These are phyloP conservation scores for Acromyrmex charruanus DNA, from an alignment of 1,140 invertebrate species.

Conservation along the genomic window DNA sequence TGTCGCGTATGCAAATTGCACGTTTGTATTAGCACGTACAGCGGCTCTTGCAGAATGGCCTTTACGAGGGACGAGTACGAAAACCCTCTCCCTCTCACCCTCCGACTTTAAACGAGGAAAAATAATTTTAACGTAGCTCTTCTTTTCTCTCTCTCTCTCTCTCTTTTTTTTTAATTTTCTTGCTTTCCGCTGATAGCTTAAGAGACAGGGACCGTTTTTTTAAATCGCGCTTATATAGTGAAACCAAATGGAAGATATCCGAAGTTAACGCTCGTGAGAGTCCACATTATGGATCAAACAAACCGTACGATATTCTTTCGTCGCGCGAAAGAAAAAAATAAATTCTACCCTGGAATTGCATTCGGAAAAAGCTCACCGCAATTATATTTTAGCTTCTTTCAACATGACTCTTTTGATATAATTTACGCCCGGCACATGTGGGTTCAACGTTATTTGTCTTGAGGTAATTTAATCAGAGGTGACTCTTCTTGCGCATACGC, in stretches of 20 bases:
- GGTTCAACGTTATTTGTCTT: constrained; percentile 12
- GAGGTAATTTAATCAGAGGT: constrained; percentile 33
- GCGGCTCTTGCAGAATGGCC: constrained; percentile 30
- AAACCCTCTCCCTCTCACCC: constrained; percentile 36
- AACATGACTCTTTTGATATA: constrained; percentile 3
- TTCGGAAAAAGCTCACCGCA: background rate
- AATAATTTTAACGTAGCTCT: constrained; percentile 21
- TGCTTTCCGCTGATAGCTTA: background rate
- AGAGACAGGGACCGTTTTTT: background rate
- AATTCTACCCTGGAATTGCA: background rate
- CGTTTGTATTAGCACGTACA: constrained; percentile 54
- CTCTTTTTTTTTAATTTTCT: background rate
- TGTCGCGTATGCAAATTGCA: constrained; percentile 68
- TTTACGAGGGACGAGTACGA: constrained; percentile 18
- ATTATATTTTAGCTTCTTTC: background rate
- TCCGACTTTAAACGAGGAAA: constrained; percentile 5
- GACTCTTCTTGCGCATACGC: constrained; percentile 1
- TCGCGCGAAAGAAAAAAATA: too few relatives aligned
- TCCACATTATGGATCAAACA: background rate
- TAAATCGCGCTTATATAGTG: background rate
- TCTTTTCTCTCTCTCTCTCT: background rate
- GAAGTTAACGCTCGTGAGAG: background rate
- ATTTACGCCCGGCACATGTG: constrained; percentile 17
- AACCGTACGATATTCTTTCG: background rate
- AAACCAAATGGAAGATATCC: background rate